These are phyloP conservation scores for Eretmochelys imbricata DNA, from an alignment of 2,113 vertebrate genomes.

Conservation along the genomic window DNA sequence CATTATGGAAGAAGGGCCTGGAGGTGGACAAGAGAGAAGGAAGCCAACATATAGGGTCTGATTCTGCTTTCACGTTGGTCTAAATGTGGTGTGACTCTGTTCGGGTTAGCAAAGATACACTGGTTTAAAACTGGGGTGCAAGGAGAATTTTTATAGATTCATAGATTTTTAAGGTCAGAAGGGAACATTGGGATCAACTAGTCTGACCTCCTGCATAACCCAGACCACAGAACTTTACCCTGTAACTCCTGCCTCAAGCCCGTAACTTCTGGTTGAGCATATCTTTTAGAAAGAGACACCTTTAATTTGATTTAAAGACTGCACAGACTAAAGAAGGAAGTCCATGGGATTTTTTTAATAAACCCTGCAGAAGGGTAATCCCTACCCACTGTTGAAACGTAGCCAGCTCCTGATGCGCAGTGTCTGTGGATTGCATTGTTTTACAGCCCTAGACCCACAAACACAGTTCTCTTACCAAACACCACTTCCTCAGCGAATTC, in stretches of 20 bases:
- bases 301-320: not conserved
- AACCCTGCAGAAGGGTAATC: not conserved
- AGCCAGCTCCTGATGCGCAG: rapidly evolving
- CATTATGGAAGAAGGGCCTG: not conserved
- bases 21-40: not conserved
- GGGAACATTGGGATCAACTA: not conserved
- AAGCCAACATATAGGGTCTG: not conserved
- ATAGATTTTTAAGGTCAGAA: not conserved
- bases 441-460: rapidly evolving
- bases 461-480: not conserved
- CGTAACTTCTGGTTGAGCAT: not conserved
- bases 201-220: not conserved
- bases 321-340: not conserved
- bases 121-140: not conserved
- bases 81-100: not conserved
- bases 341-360: not conserved
- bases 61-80: no score
- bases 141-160: not conserved
- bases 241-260: rapidly evolving
- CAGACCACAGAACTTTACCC: not conserved
- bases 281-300: not conserved
- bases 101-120: not conserved
- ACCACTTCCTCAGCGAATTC: not conserved
- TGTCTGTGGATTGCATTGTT: rapidly evolving
- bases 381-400: not conserved